A percentile compares a stretch with the other conserved stretches of the same genome.
These are phyloP conservation scores for Hycleus cichorii DNA, from an alignment of 1,140 invertebrate genomes.

Conservation along the genomic window DNA sequence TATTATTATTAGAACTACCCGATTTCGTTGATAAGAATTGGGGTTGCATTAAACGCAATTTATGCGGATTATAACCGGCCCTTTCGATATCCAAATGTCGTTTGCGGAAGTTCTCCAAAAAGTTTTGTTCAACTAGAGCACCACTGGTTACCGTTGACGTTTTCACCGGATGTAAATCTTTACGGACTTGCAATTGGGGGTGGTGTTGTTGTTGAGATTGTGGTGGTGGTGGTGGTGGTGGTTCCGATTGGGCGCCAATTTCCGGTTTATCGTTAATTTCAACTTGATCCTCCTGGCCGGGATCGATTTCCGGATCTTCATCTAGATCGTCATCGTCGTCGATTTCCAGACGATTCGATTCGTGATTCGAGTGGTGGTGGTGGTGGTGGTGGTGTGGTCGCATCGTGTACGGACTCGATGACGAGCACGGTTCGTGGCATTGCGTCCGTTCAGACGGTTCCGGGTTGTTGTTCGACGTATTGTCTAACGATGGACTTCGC, in stretches of 20 bases:
- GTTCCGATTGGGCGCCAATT: constrained; percentile 3
- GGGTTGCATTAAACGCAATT: constrained; percentile 24
- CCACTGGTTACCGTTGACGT: constrained; percentile 43
- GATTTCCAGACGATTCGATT: constrained; percentile 1
- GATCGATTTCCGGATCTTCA: constrained; percentile 47
- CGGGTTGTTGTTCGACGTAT: not conserved
- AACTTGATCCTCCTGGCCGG: constrained; percentile 47
- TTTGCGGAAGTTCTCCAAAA: constrained; percentile 34
- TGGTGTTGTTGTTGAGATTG: constrained; percentile 27
- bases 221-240: too few species aligned
- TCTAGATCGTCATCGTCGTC: constrained; percentile 39
- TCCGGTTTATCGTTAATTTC: constrained; percentile 43
- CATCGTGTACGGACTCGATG: constrained; percentile 59
- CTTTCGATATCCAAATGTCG: constrained; percentile 31
- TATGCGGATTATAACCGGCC: constrained; percentile 22
- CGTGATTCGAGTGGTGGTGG: constrained; percentile 34
- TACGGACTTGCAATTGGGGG: constrained; percentile 61
- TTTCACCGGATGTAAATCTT: constrained; percentile 55
- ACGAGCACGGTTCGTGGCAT: constrained; percentile 52
- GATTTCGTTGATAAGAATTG: constrained; percentile 6
- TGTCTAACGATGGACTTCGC: constrained; percentile 22
- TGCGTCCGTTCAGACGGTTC: constrained; percentile 50
- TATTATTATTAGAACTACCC: constrained; percentile 30
- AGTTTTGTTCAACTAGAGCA: constrained; percentile 19
- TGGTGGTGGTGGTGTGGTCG: constrained; percentile 44